Conservation (phyloP, 2,797 vertebrate genomes). For the Chromobotia macracanthus region DNA sequence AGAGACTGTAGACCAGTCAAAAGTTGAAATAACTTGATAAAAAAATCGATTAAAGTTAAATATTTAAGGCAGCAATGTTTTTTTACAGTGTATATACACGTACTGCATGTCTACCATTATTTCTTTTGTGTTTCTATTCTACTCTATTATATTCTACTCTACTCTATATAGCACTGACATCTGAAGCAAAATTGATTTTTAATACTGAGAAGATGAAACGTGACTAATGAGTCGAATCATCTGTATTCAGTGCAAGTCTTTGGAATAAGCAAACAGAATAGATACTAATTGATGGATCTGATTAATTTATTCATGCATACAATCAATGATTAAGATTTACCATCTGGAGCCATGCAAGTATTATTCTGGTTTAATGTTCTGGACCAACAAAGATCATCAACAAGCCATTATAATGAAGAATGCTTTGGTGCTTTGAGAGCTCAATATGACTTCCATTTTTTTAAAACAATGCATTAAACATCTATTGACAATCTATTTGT, state of each 20-base stretch:
- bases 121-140: too few relatives aligned
- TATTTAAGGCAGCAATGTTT: too few relatives aligned
- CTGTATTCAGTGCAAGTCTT: background rate
- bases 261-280: background rate
- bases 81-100: too few relatives aligned
- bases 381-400: background rate
- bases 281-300: background rate
- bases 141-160: too few relatives aligned
- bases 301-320: background rate
- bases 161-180: too few relatives aligned
- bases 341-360: background rate
- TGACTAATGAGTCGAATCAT: background rate
- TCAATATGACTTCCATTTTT: background rate
- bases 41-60: too few relatives aligned
- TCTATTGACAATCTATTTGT: background rate
- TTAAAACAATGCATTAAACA: background rate
- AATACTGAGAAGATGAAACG: too few relatives aligned
- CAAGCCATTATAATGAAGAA: background rate
- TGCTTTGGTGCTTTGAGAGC: background rate
- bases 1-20: too few relatives aligned
- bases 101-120: too few relatives aligned
- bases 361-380: constrained; percentile 3
- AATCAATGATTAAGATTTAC: background rate
- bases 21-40: too few relatives aligned
- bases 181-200: too few relatives aligned